phyloP scores from a whole-genome alignment of 2,797 vertebrate species.

The Acanthis flammea region DNA sequence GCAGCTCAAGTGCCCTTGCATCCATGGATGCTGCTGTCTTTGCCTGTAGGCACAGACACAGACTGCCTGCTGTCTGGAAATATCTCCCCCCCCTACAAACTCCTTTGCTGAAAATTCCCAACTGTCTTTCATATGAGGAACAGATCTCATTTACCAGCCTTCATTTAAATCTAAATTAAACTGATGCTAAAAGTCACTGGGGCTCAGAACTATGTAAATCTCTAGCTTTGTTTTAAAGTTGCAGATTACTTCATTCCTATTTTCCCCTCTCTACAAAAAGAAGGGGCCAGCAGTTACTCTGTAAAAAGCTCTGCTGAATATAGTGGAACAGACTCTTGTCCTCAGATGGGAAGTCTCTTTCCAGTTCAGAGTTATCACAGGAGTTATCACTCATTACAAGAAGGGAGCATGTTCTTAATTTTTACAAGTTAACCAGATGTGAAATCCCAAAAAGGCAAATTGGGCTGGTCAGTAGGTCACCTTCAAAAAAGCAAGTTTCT shows the following conservation, averaged over 20 bases:
- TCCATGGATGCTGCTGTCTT: neutral
- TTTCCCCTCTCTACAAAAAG: neutral
- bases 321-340: neutral
- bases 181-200: conserved; percentile 8
- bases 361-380: neutral
- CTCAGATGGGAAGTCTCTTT: neutral
- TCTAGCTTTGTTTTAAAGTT: conserved; percentile 31
- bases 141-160: conserved; percentile 50
- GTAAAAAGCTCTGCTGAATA: neutral
- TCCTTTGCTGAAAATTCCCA: conserved; percentile 41
- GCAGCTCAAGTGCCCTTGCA: neutral
- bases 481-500: neutral
- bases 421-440: neutral
- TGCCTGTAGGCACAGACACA: conserved; percentile 50
- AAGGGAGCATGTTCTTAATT: neutral
- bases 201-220: conserved; percentile 15
- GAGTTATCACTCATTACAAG: neutral
- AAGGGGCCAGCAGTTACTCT: neutral
- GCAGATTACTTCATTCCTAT: neutral
- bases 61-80: conserved; percentile 43
- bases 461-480: neutral
- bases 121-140: neutral
- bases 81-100: neutral
- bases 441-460: neutral
- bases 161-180: conserved; percentile 59